Evolutionary conservation across 2,888 invertebrate genomes (phyloP), one percentile per base, ranked within the genome.

Genomic region (Phania funesta): DNA sequence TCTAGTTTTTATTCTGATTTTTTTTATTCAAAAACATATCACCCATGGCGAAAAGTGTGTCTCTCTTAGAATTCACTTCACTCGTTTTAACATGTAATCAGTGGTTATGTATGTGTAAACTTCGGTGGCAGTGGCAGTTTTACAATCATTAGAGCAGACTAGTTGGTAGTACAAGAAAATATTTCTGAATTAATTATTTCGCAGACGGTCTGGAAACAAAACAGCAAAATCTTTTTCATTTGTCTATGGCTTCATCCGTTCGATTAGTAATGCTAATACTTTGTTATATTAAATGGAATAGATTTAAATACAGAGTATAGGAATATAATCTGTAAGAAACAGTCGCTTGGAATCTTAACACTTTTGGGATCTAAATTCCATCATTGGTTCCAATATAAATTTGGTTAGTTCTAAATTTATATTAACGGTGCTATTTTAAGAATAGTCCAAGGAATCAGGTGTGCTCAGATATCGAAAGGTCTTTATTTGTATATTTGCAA

Each of bases 11-110:
- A 20, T 65, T 65, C 6, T 74, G 22, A 62, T n/a, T 80, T 62
- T 58, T 58, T 48, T 32, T 64, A 20, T 74, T 41, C 48, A 44
- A 44, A 65, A 64, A 65, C 58, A 78, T 73, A 78, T 65, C 71
- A 65, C 78, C 78, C 78, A 71, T 64, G 78, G 78, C 78, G 71
- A 38, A 60, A 73, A 78, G 65, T 78, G 78, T 78, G 78, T 73
- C 58, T 78, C 41, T 71, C 58, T 78, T 50, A 71, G 71, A 71
- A 29, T 38, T 65, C 71, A 74, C 44, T 71, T 71, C 70, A 71
- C 46, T 71, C 29, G 48, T 35, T 71, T 58, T 16, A 20, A 44
- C 22, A 6, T 22, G 58, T 9, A 64, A 65, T 18, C 13, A 24
- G 44, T 35, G 52, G 38, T 62, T 54, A 60, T 18, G 48, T 64